phyloP scores from a whole-genome alignment of 2,113 vertebrate species.

The Ctenomys sociabilis region DNA sequence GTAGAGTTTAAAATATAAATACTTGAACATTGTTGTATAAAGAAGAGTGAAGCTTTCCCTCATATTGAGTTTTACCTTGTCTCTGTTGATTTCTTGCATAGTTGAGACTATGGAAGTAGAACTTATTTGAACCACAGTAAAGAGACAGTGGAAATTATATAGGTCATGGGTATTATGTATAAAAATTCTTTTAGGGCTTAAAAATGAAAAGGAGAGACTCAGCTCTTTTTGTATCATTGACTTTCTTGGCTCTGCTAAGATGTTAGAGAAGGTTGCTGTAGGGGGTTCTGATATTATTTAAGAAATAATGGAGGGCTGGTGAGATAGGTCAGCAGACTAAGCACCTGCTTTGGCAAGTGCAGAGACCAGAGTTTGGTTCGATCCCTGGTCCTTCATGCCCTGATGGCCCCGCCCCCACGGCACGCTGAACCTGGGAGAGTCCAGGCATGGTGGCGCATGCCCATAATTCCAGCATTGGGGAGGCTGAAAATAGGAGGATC shows the following conservation, averaged over 20 bases:
- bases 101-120: background rate
- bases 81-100: background rate
- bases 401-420: too few relatives aligned
- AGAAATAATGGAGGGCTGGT: background rate
- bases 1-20: slow-evolving; percentile 29
- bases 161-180: background rate
- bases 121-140: background rate
- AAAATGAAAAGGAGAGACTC: background rate
- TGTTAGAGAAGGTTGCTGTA: background rate
- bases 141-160: background rate
- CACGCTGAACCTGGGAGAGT: too few relatives aligned
- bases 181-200: slow-evolving; percentile 11
- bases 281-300: background rate
- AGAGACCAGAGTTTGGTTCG: too few relatives aligned
- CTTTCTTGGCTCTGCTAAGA: background rate
- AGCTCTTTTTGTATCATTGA: background rate
- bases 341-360: too few relatives aligned
- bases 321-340: too few relatives aligned
- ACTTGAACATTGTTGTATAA: background rate
- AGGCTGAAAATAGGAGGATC: too few relatives aligned
- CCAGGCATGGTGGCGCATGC: too few relatives aligned
- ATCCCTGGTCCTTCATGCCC: too few relatives aligned
- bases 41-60: background rate
- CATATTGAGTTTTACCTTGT: background rate
- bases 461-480: too few relatives aligned